Evolutionary conservation across 64 coral and sea anemone genomes (phyloP), one percentile per base, ranked within the genome.

Genomic region (Pocillopora verrucosa): DNA sequence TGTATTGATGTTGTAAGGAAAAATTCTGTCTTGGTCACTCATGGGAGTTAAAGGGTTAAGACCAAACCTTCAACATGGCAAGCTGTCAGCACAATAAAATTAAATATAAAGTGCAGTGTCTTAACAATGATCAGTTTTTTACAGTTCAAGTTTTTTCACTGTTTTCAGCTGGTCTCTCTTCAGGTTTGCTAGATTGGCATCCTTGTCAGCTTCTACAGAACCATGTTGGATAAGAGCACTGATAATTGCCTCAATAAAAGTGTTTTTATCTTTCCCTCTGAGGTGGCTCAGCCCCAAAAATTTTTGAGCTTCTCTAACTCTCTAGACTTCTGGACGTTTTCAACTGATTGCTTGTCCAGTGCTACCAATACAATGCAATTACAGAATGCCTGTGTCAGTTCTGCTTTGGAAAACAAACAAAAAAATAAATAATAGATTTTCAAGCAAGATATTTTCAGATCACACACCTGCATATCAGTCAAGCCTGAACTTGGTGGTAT

Each of bases 161-260:
- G 45, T 58, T 88, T 76, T 88, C 14, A 78, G 35, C 34, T 88
- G 13, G 4, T 87, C 67, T 73, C 84, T 74, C 16, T 13, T 87
- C 15, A 87, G 73, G 85, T 87, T 87, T 67, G 87, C 73, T 64
- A 78, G 37, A 65, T 78, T 64, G 65, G 87, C 75, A 65, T 78
- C 7, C 0, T 89, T 15, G 13, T 76, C 75, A 35, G 79, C 56
- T 63, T 61, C 64, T 24, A 89, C 58, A 58, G 76, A 88, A 24
- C 74, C 74, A 45, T 88, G 70, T 65, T 78, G 24, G 35, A 89
- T 58, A 76, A 89, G 62, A 65, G 74, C 37, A 78, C 63, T 67
- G 3, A 75, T 75, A 78, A 89, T 78, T 89, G 87, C 75, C 34
- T 75, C 34, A 2, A 89, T 78, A 51, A 20, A 45, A 19, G 76